phyloP scores from a whole-genome alignment of 2,797 vertebrate species.

The Arnoldichthys spilopterus region DNA sequence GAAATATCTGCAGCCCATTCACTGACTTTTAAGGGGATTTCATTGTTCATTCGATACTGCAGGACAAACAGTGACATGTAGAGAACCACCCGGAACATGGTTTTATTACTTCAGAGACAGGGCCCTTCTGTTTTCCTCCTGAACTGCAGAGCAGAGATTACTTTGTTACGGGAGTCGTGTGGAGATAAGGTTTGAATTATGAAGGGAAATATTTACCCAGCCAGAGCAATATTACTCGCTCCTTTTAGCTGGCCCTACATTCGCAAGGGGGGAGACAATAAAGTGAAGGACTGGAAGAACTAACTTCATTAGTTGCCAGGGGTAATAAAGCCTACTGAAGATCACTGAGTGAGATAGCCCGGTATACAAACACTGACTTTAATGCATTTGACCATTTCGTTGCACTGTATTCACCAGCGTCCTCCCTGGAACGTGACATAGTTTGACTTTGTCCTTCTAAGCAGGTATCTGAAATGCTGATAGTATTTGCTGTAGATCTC shows the following conservation, averaged over 20 bases:
- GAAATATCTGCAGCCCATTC: constrained; percentile 22
- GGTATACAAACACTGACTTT: constrained; percentile 67
- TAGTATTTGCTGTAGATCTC: constrained; percentile 18
- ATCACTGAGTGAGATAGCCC: constrained; percentile 70
- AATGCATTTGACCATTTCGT: constrained; percentile 57
- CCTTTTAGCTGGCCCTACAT: constrained; percentile 71
- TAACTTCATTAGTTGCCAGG: constrained; percentile 81
- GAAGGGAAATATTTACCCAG: constrained; percentile 70
- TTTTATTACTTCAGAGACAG: constrained; percentile 56
- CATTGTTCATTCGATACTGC: constrained; percentile 71
- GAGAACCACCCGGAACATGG: constrained; percentile 54
- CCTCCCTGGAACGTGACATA: constrained; percentile 36
- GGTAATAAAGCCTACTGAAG: constrained; percentile 78
- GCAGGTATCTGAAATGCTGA: constrained; percentile 16
- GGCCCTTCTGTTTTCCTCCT: constrained; percentile 33
- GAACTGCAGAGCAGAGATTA: constrained; percentile 51
- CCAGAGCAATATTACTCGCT: constrained; percentile 72
- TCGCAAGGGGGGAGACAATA: constrained; percentile 65
- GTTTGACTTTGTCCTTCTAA: constrained; percentile 40
- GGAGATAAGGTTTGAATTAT: constrained; percentile 74
- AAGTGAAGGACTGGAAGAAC: constrained; percentile 71
- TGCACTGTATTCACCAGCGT: constrained; percentile 19
- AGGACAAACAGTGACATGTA: constrained; percentile 64
- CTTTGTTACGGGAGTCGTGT: constrained; percentile 59
- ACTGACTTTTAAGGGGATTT: constrained; percentile 67